Conservation (phyloP, 92 coral and sea anemone species). For the Meandrina meandrites region DNA sequence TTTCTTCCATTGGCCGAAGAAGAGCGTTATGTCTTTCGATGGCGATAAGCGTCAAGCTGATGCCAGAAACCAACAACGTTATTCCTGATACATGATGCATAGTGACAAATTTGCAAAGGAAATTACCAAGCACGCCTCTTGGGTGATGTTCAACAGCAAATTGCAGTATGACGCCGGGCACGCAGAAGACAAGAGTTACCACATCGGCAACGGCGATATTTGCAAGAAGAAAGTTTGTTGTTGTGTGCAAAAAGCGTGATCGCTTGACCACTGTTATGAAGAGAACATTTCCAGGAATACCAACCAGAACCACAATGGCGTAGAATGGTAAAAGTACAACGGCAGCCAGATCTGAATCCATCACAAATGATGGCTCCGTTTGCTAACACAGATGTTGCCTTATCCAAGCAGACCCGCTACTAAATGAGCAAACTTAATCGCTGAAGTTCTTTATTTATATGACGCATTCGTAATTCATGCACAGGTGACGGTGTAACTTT, state of each 20-base stretch:
- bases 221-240: slow-evolving; percentile 64
- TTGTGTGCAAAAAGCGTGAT: slow-evolving; percentile 60
- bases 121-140: slow-evolving; percentile 50
- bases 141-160: slow-evolving; percentile 41
- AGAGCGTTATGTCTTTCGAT: slow-evolving; percentile 71
- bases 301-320: slow-evolving; percentile 46
- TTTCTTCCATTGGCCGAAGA: slow-evolving; percentile 43
- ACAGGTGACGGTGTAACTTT: neutral
- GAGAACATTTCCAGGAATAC: slow-evolving; percentile 65
- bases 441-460: neutral
- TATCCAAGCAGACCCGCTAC: neutral
- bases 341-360: slow-evolving; percentile 7
- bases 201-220: slow-evolving; percentile 73
- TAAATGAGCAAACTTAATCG: neutral
- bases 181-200: slow-evolving; percentile 50
- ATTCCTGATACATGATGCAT: slow-evolving; percentile 56
- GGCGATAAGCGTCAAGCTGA: slow-evolving; percentile 66
- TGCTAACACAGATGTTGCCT: neutral
- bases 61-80: slow-evolving; percentile 60
- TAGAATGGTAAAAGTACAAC: slow-evolving; percentile 40
- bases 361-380: neutral
- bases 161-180: slow-evolving; percentile 56
- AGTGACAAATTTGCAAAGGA: slow-evolving; percentile 74
- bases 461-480: neutral
- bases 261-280: slow-evolving; percentile 60